Conservation (phyloP, 2,797 vertebrate genomes). For the Diplodus sargus region DNA sequence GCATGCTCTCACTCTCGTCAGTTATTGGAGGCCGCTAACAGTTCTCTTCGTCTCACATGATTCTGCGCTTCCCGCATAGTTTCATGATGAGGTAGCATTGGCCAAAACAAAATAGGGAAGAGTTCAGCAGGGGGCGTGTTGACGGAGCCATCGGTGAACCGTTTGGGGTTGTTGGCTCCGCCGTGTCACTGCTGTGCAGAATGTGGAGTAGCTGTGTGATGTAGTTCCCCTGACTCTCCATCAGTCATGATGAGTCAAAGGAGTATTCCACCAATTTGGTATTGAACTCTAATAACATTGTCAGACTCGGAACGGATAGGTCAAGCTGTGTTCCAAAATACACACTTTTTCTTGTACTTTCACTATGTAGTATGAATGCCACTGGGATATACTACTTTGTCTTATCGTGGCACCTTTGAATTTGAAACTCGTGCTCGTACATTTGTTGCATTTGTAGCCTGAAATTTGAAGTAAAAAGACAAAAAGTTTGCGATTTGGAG, state of each 20-base stretch:
- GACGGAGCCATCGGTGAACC: constrained; percentile 37
- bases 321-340: too few relatives aligned
- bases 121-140: constrained; percentile 40
- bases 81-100: constrained; percentile 11
- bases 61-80: constrained; percentile 18
- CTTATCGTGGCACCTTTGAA: too few relatives aligned
- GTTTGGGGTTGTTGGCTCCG: constrained; percentile 39
- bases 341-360: background rate
- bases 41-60: constrained; percentile 4
- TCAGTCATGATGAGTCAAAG: constrained; percentile 25
- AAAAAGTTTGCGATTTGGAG: too few relatives aligned
- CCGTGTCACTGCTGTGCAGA: constrained; percentile 61
- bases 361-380: too few relatives aligned
- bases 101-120: constrained; percentile 25
- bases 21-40: background rate
- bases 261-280: background rate
- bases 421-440: too few relatives aligned
- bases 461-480: too few relatives aligned
- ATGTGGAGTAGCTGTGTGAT: constrained; percentile 67
- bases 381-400: too few relatives aligned
- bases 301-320: background rate
- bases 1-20: constrained; percentile 15
- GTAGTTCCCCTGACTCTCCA: constrained; percentile 22
- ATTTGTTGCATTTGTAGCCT: too few relatives aligned
- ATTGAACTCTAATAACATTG: background rate